Conservation (phyloP, 2,888 invertebrate species). For the Hoplodrina ambigua region DNA sequence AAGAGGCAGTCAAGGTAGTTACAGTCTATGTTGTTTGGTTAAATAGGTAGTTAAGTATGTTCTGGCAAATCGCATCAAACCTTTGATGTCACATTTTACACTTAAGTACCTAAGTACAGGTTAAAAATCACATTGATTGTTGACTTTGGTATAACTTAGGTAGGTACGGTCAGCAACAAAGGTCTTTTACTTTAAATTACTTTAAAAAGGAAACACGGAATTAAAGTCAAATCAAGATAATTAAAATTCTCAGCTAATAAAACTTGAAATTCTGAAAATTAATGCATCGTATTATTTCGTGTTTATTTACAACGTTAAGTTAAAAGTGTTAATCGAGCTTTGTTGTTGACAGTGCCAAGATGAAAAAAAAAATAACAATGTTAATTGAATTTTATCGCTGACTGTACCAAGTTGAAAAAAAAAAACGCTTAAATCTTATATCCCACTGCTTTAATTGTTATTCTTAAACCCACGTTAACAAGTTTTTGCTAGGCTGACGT, state of each 20-base stretch:
- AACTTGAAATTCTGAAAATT: too few species aligned
- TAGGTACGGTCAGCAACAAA: background rate
- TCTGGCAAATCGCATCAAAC: too few species aligned
- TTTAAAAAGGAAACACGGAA: too few species aligned
- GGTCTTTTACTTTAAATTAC: too few species aligned
- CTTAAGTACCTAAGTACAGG: too few species aligned
- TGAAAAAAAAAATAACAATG: background rate
- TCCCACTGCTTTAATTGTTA: constrained; percentile 9
- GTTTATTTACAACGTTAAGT: background rate
- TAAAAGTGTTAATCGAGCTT: background rate
- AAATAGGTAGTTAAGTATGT: too few species aligned
- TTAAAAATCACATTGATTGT: background rate
- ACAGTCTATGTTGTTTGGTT: too few species aligned
- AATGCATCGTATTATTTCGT: too few species aligned
- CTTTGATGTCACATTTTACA: too few species aligned
- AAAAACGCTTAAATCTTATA: background rate
- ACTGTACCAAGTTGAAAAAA: background rate
- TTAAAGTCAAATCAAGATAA: too few species aligned
- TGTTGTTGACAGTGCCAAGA: background rate
- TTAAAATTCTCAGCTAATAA: too few species aligned
- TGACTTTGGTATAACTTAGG: background rate
- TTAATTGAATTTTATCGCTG: background rate
- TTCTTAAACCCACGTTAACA: constrained; percentile 9
- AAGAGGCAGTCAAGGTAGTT: too few species aligned
- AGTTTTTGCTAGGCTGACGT: constrained; percentile 31